Conservation (phyloP, 2,797 vertebrate species). For the Valencia hispanica region DNA sequence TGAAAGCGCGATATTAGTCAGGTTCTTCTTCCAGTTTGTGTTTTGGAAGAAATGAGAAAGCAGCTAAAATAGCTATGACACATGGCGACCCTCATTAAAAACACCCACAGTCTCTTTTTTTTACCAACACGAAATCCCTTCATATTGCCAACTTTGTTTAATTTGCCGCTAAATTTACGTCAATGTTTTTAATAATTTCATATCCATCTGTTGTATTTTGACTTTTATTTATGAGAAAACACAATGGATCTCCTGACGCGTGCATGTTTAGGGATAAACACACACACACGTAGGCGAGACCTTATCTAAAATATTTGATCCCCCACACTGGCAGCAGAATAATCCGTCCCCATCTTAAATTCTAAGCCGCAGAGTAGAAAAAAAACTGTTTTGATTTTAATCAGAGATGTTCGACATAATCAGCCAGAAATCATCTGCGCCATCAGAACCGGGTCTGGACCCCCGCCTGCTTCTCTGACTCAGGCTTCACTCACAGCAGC, state of each 20-base stretch:
- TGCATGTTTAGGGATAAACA: background rate
- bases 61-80: background rate
- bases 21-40: background rate
- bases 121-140: background rate
- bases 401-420: slow-evolving; percentile 69
- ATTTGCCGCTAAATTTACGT: background rate
- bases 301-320: slow-evolving; percentile 68
- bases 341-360: slow-evolving; percentile 63
- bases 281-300: slow-evolving; percentile 18
- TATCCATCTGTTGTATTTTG: background rate
- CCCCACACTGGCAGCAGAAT: slow-evolving; percentile 50
- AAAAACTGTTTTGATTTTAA: slow-evolving; percentile 72
- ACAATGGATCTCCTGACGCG: too few species aligned
- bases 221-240: background rate
- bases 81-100: background rate
- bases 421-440: slow-evolving; percentile 67
- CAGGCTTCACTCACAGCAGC: slow-evolving; percentile 43
- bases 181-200: background rate
- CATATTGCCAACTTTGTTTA: background rate
- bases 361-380: slow-evolving; percentile 38
- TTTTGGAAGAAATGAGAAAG: background rate
- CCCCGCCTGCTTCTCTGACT: slow-evolving; percentile 54
- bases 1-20: background rate
- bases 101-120: background rate
- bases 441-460: slow-evolving; percentile 48